phyloP scores from a whole-genome alignment of 2,888 invertebrate genomes.

The Drosophila bunnanda region DNA sequence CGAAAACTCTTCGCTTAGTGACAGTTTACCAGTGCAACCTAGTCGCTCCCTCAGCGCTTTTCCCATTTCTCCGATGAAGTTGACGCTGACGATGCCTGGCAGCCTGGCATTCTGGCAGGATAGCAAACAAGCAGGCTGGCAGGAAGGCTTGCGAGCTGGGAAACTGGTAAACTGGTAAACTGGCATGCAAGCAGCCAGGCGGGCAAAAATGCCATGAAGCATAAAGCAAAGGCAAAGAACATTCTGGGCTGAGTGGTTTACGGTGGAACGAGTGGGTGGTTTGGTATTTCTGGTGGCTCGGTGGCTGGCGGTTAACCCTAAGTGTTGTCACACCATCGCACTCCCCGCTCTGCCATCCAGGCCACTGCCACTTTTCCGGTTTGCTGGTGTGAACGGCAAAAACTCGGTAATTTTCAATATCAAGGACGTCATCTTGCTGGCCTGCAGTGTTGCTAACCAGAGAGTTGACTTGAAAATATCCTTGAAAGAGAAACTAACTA shows the following conservation, averaged over 20 bases:
- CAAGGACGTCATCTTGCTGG: constrained; percentile 41
- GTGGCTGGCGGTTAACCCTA: constrained; percentile 71
- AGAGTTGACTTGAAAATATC: constrained; percentile 1
- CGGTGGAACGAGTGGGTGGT: constrained; percentile 1
- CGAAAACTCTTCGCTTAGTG: constrained; percentile 3
- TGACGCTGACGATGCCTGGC: constrained; percentile 43
- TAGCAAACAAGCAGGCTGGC: constrained; percentile 25
- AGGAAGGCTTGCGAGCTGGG: constrained; percentile 4
- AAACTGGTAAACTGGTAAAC: constrained; percentile 3
- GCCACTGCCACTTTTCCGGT: constrained; percentile 60
- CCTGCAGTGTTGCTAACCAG: constrained; percentile 17
- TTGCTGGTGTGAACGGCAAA: constrained; percentile 55
- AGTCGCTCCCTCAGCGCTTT: constrained; percentile 23
- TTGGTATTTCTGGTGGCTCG: constrained; percentile 40
- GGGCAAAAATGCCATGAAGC: constrained; percentile 53
- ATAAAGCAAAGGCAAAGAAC: constrained; percentile 51
- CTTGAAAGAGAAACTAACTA: neutral
- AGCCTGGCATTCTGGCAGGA: constrained; percentile 26
- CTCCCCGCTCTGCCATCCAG: constrained; percentile 18
- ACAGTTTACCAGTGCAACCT: constrained; percentile 34
- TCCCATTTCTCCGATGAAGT: constrained; percentile 27
- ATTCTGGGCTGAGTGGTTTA: constrained; percentile 22
- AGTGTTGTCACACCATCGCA: constrained; percentile 64
- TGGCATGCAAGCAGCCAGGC: constrained; percentile 20
- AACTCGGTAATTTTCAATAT: constrained; percentile 63